Conservation (phyloP, 1,140 invertebrate genomes). For the Panonychus citri region DNA sequence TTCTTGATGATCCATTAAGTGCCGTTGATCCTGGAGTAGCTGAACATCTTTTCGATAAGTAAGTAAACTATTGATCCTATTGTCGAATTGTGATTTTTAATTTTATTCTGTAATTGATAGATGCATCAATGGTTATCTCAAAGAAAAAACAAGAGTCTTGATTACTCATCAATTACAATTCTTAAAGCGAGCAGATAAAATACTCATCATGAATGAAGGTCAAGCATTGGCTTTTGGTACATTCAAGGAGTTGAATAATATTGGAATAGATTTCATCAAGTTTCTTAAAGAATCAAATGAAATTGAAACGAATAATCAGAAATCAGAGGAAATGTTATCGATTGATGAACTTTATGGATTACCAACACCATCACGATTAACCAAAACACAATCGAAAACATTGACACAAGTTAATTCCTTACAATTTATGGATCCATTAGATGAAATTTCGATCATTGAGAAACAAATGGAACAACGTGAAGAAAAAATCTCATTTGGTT, state of each 20-base stretch:
- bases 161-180: conserved; percentile 46
- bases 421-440: too few relatives aligned
- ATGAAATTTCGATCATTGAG: background rate
- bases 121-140: conserved; percentile 53
- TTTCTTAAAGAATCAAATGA: background rate
- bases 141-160: conserved; percentile 54
- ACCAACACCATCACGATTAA: background rate
- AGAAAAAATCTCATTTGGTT: background rate
- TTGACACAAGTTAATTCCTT: too few relatives aligned
- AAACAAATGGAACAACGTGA: background rate
- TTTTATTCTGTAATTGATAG: conserved; percentile 19
- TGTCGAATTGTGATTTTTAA: background rate
- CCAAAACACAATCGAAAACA: background rate
- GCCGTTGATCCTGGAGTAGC: conserved; percentile 25
- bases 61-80: conserved; percentile 18
- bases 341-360: background rate
- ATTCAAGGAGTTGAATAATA: background rate
- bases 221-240: conserved; percentile 11
- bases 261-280: background rate
- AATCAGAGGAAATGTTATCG: background rate
- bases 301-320: background rate
- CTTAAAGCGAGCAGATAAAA: conserved; percentile 35
- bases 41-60: conserved; percentile 28
- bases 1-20: conserved; percentile 28
- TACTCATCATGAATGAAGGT: conserved; percentile 50